Conservation (phyloP, 2,888 invertebrate species). For the Drosophila fulvimacula region DNA sequence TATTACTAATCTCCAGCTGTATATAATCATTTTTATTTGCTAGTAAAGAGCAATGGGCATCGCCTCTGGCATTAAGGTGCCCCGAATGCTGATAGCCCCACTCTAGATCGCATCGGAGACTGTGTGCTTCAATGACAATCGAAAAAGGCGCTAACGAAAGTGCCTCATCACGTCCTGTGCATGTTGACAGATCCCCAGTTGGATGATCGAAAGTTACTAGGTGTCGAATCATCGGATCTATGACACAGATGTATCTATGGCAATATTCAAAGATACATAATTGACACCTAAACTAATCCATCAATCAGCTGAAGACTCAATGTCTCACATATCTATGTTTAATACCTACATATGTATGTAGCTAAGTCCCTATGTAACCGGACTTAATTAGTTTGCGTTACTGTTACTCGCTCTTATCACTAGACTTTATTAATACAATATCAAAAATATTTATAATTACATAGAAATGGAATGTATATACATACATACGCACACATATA, state of each 20-base stretch:
- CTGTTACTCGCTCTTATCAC: slow-evolving; percentile 30
- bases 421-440: slow-evolving; percentile 7
- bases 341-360: no score
- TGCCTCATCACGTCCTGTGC: slow-evolving; percentile 55
- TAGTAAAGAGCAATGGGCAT: slow-evolving; percentile 18
- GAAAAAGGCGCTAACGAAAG: slow-evolving; percentile 26
- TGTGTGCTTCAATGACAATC: slow-evolving; percentile 27
- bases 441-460: slow-evolving; percentile 1
- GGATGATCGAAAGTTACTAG: background rate
- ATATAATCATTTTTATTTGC: slow-evolving; percentile 1
- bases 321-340: slow-evolving; percentile 12
- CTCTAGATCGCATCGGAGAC: slow-evolving; percentile 3
- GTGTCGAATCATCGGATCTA: background rate
- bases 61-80: slow-evolving; percentile 21
- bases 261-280: slow-evolving; percentile 1
- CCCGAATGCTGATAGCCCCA: slow-evolving; percentile 47
- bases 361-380: background rate
- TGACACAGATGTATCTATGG: background rate
- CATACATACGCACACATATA: background rate
- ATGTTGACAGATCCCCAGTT: slow-evolving; percentile 9
- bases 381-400: slow-evolving; percentile 57
- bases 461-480: background rate
- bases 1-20: slow-evolving; percentile 10
- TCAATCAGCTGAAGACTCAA: slow-evolving; percentile 1
- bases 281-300: background rate